These are phyloP conservation scores for Lutjanus argentimaculatus DNA, from an alignment of 2,797 vertebrate genomes.

Conservation along the genomic window DNA sequence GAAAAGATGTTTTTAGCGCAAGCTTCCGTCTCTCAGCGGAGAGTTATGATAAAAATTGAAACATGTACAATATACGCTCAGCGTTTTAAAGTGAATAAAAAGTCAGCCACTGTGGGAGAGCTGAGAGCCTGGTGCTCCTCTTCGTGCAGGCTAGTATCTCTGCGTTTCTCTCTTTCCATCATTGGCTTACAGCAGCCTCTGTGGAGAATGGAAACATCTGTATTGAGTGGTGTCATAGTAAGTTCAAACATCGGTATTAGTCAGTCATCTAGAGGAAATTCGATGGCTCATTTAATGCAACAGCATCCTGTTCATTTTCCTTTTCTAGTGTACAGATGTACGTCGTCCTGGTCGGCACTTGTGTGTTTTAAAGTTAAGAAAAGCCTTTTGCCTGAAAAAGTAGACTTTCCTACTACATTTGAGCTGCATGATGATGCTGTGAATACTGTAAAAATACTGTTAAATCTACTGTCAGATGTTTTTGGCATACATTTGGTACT, in stretches of 20 bases:
- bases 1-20: slow-evolving; percentile 46
- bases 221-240: slow-evolving; percentile 24
- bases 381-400: background rate
- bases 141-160: background rate
- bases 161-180: background rate
- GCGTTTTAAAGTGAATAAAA: slow-evolving; percentile 11
- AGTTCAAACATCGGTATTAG: slow-evolving; percentile 24
- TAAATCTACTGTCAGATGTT: no score
- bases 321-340: background rate
- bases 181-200: slow-evolving; percentile 8
- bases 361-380: background rate
- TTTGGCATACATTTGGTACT: no score
- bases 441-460: background rate
- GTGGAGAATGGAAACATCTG: slow-evolving; percentile 36
- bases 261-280: slow-evolving; percentile 11
- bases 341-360: background rate
- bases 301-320: slow-evolving; percentile 12
- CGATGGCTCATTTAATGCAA: background rate
- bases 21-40: slow-evolving; percentile 44
- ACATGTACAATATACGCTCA: background rate
- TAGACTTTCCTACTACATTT: background rate
- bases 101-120: background rate
- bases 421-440: background rate
- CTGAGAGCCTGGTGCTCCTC: background rate
- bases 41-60: slow-evolving; percentile 25